Base-by-base conservation (phyloP, 2,113 vertebrate genomes). In the cattle (Bos taurus) region DNA sequence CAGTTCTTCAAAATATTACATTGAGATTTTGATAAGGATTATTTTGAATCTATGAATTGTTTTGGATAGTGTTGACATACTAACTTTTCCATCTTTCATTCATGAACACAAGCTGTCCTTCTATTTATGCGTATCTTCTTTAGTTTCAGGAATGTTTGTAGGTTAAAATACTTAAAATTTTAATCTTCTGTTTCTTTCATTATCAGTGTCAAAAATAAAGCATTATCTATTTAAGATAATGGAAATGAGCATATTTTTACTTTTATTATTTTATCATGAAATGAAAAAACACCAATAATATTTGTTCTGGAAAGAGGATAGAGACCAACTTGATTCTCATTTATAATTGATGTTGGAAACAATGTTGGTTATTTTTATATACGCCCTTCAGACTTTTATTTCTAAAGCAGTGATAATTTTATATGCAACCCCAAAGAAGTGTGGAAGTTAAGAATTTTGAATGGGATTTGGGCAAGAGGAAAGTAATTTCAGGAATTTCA, bases 401-500 rank as follows among this genome's bases (percentile, higher is more conserved):
- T 96, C 81, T 91, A 89, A 96, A 93, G 81, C 64, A 91, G 9
- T 93, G 40, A 78, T 88, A 56, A 77, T 93, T 93, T 93, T 94
- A 21, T 82, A 50, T 84, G 71, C 92, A 96, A 94, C 71, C 33
- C 11, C 40, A n/a, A 62, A 87, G n/a, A 50, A 90, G 5, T 93
- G 46, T 84, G 19, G 80, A 87, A 48, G 54, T 23, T 95, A 56
- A 87, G 40, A 78, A n/a, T 91, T 91, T 71, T 96, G 6, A 93
- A 16, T 87, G 46, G 56, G 5, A 3, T 80, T 28, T 26, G 48
- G n/a, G 26, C 21, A 89, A 86, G 46, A 94, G 36, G 33, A 92
- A 89, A 21, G 11, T 84, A 96, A 83, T 88, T 89, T 95, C 89
- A 74, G 74, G 36, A 97, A 84, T 67, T 96, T 97, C 59, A 94